phyloP scores from a whole-genome alignment of 92 coral and sea anemone genomes.

The Phenganax marumi region DNA sequence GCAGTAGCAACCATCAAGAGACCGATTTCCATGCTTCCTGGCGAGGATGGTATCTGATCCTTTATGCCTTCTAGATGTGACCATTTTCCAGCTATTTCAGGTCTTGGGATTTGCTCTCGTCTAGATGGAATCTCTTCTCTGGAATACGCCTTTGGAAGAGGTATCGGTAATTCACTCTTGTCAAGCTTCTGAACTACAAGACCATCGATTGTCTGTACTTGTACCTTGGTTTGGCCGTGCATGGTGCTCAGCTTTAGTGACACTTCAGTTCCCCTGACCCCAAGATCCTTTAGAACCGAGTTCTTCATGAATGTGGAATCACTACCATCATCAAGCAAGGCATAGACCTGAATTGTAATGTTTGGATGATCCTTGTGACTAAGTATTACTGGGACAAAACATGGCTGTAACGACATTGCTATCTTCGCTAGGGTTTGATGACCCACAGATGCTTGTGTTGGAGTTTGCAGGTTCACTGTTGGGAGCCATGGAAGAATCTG shows the following conservation, averaged over 20 bases:
- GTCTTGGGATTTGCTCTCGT: slow-evolving; percentile 63
- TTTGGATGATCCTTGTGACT: slow-evolving; percentile 59
- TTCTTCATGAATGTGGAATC: slow-evolving; percentile 63
- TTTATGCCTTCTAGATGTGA: no score
- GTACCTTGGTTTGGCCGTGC: slow-evolving; percentile 50
- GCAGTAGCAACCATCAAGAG: no score
- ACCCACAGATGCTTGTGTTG: not conserved
- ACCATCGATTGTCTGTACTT: slow-evolving; percentile 50
- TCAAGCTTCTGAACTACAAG: slow-evolving; percentile 56
- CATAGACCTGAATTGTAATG: slow-evolving; percentile 57
- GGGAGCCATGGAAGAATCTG: not conserved
- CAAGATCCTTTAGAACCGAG: slow-evolving; percentile 51
- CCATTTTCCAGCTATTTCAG: slow-evolving; percentile 45
- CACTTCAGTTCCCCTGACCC: slow-evolving; percentile 51
- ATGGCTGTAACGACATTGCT: slow-evolving; percentile 25
- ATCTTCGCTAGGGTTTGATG: not conserved
- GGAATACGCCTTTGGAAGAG: slow-evolving; percentile 67
- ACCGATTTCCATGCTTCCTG: slow-evolving; percentile 45
- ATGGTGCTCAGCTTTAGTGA: slow-evolving; percentile 58
- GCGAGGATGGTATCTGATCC: no score
- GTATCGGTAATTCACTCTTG: slow-evolving; percentile 21
- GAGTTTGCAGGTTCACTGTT: slow-evolving; percentile 24
- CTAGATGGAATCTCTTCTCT: slow-evolving; percentile 60
- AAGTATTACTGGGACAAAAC: slow-evolving; percentile 53
- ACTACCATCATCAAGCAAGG: no score